Evolutionary conservation across 2,113 vertebrate species (phyloP), one percentile per base, ranked within the genome.

Genomic region (rabbit (Oryctolagus cuniculus)): DNA sequence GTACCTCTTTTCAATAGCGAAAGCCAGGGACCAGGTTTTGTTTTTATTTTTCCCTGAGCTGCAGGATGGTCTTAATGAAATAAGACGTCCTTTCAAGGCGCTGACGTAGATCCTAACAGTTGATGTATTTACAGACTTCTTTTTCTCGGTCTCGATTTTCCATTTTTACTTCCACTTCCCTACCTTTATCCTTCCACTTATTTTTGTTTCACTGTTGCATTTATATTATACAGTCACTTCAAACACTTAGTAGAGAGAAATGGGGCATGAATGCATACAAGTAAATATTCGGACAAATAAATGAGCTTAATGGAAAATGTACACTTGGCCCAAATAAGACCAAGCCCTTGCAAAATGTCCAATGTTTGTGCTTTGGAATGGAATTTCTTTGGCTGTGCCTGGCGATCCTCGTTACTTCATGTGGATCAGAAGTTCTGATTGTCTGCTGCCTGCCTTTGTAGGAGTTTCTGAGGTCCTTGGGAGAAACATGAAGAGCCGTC

Each of bases 131-230:
- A 80, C 34, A 53, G 70, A 19, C 63, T 91, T 90, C 29, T 27
- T 89, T 84, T 51, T 49, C 34, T 84, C 89, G 24, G 64, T 80
- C 75, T 81, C 81, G 80, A 74, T 89, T 90, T 88, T 93, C 79
- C 22, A 58, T 78, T 66, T 94, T 34, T 58, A 77, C 31, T 93
- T 90, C n/a, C 9, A 78, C 82, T 81, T 75, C 73, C 22, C 63
- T 61, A 51, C 58, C 85, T 94, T 93, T 92, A 58, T 94, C 63
- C 91, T 91, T 91, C 92, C 80, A 79, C 31, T 90, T 92, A 88
- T 94, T 96, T 95, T 90, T 73, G 80, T 95, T 96, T 96, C 85
- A 81, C 0, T 95, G 66, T 92, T 90, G 85, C 78, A 72, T 92
- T 94, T 82, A 51, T 83, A 78, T 55, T 90, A 12, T 31, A 78